A percentile compares a stretch with the other conserved stretches of the same genome.
Evolutionary conservation across 2,113 vertebrate genomes (phyloP).

Genomic region (Boulengeromyrus knoepffleri): DNA sequence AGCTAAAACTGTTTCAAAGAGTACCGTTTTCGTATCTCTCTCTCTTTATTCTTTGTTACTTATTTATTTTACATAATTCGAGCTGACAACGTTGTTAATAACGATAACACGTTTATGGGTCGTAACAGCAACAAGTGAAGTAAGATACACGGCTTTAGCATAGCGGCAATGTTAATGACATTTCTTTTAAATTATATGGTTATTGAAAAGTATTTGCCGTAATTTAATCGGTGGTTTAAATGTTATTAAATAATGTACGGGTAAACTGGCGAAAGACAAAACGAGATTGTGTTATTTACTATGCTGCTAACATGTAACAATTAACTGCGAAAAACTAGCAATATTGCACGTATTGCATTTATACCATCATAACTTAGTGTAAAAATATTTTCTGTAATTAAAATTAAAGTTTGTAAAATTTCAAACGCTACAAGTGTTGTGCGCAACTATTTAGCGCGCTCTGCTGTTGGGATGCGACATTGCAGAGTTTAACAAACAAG

Average conservation of each 20-base stretch:
- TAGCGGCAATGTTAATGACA: not conserved
- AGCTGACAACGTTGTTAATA: not conserved
- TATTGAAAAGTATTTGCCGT: not conserved
- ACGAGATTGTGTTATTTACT: not conserved
- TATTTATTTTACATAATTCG: not conserved
- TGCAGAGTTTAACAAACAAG: not conserved
- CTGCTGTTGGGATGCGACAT: not conserved
- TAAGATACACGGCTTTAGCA: not conserved
- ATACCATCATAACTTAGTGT: not conserved
- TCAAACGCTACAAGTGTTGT: not conserved
- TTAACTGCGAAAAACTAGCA: not conserved
- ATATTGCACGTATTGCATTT: not conserved
- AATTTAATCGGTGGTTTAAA: not conserved
- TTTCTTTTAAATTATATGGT: not conserved
- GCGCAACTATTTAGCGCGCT: not conserved
- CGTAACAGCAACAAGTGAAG: not conserved
- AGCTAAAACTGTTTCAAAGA: not conserved
- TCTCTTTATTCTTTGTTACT: not conserved
- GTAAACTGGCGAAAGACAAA: not conserved
- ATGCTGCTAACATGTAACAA: not conserved
- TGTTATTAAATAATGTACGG: not conserved
- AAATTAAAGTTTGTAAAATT: not conserved
- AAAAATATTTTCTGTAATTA: not conserved
- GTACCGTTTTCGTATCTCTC: not conserved
- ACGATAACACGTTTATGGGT: not conserved